Percentiles rank a stretch among this genome's conserved stretches.
These are phyloP conservation scores for Cardinalis cardinalis DNA, from an alignment of 2,113 vertebrate species.

Conservation along the genomic window DNA sequence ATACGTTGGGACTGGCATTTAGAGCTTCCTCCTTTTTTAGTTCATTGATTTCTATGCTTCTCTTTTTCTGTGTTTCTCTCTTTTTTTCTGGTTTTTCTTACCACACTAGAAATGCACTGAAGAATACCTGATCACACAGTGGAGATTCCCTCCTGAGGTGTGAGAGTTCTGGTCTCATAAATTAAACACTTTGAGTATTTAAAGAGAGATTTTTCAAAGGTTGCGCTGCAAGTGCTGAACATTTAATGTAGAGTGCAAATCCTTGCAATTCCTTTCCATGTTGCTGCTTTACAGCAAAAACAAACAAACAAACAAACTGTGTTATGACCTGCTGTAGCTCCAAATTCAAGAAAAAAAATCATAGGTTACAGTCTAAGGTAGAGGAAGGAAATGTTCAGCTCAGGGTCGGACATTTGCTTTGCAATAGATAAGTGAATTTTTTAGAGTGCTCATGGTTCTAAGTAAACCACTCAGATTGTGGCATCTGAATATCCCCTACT, in stretches of 20 bases:
- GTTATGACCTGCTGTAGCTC: background rate
- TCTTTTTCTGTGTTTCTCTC: accelerated
- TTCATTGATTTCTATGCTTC: background rate
- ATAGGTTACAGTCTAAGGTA: background rate
- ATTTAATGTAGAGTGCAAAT: background rate
- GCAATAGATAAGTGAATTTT: background rate
- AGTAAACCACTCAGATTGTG: background rate
- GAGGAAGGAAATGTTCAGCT: background rate
- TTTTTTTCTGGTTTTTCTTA: background rate
- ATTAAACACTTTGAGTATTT: background rate
- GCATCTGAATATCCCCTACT: background rate
- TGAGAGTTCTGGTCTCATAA: background rate
- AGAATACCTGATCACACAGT: background rate
- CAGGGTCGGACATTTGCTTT: background rate
- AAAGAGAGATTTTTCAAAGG: background rate
- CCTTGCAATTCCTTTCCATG: background rate
- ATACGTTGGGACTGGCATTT: background rate
- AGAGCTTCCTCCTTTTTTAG: background rate
- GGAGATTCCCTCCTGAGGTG: background rate
- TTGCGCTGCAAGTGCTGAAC: background rate
- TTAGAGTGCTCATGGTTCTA: background rate
- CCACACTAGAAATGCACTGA: background rate
- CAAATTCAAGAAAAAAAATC: background rate
- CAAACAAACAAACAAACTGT: background rate
- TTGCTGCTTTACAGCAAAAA: background rate